Evolutionary conservation across 37 sponge, comb jelly and placozoan genomes (phyloP).

Genomic region (Beroe forskalii): DNA sequence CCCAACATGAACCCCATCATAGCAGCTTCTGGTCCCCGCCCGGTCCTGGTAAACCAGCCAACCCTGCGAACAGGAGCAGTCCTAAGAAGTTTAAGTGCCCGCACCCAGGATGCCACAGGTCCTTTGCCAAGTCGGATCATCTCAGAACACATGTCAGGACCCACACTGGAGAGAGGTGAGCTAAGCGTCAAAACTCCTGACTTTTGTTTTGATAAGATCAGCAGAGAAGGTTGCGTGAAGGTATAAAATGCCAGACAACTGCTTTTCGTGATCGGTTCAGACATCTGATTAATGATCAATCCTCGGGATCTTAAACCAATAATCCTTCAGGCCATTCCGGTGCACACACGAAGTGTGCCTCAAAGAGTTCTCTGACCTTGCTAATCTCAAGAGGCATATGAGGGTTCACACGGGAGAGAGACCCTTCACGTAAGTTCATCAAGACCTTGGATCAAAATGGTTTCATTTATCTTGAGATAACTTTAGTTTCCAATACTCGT

Average conservation of each 20-base stretch:
- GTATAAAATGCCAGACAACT: no score
- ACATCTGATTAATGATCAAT: no score
- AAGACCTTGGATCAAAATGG: no score
- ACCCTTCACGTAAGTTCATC: constrained; percentile 58
- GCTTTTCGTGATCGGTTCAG: no score
- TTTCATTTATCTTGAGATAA: no score
- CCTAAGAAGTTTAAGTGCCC: constrained; percentile 59
- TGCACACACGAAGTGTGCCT: constrained; percentile 37
- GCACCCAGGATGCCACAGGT: constrained; percentile 18
- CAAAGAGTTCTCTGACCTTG: constrained; percentile 59
- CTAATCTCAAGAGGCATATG: constrained; percentile 63
- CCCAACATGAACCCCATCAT: no score
- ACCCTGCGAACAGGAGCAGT: constrained; percentile 11
- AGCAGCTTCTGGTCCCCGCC: no score
- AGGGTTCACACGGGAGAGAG: constrained; percentile 61
- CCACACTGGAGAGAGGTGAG: constrained; percentile 57
- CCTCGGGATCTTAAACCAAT: no score
- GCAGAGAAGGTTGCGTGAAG: no score
- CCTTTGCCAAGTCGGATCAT: constrained; percentile 58
- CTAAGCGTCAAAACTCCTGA: no score
- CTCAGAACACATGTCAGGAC: constrained; percentile 57
- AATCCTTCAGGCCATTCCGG: constrained; percentile 54
- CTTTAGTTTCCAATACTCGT: no score
- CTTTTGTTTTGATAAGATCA: no score
- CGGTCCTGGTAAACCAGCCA: not conserved